A percentile compares a stretch with the other conserved stretches of the same genome.
These are phyloP conservation scores for Halcyon senegalensis DNA, from an alignment of 2,113 vertebrate species.

Conservation along the genomic window DNA sequence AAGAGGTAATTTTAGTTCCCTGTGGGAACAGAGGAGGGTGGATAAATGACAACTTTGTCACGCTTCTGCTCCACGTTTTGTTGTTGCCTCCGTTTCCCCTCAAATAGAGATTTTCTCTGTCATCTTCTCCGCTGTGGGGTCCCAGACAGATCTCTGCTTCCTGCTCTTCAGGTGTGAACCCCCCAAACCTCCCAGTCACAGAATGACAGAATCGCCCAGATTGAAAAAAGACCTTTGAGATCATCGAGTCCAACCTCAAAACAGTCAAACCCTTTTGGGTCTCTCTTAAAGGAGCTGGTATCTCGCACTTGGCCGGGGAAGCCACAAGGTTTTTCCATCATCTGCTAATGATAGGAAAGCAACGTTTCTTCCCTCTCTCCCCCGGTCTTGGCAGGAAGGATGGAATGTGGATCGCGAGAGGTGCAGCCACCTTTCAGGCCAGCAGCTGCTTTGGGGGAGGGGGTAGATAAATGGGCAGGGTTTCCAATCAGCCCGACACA, in stretches of 20 bases:
- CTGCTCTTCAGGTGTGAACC: background rate
- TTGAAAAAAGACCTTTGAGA: no score
- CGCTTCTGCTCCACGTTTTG: background rate
- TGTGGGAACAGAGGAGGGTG: background rate
- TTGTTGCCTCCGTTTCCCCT: background rate
- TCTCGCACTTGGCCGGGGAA: background rate
- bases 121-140: rapidly evolving
- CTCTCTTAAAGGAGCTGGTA: background rate
- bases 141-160: background rate
- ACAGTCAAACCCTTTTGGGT: background rate
- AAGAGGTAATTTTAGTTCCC: background rate
- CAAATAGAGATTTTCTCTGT: background rate
- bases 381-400: background rate
- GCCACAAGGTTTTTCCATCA: constrained; percentile 41
- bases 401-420: background rate
- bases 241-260: no score
- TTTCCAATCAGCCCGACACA: background rate
- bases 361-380: background rate
- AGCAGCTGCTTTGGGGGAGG: constrained; percentile 14
- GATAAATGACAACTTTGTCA: background rate
- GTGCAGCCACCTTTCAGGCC: constrained; percentile 47
- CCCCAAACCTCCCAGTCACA: no score
- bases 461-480: background rate
- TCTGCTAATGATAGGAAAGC: constrained; percentile 11
- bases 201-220: no score